phyloP scores from a whole-genome alignment of 35 echinoderm and acorn worm species.

The Heliocidaris erythrogramma region DNA sequence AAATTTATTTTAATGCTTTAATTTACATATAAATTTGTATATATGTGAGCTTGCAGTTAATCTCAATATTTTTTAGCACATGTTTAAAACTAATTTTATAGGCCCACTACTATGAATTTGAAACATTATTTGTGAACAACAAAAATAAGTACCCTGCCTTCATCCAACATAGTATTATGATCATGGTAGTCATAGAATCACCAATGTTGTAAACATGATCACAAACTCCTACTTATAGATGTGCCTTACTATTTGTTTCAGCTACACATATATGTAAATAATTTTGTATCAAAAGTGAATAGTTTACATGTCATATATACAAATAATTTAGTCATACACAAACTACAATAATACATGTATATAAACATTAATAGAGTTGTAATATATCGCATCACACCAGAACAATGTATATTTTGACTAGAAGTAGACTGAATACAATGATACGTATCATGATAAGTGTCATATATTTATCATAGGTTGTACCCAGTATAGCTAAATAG shows the following conservation, averaged over 20 bases:
- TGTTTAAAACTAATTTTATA: not conserved
- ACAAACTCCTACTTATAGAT: too few species aligned
- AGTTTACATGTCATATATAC: not conserved
- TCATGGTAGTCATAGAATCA: not conserved
- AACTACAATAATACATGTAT: not conserved
- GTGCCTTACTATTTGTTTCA: too few species aligned
- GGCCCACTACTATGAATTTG: not conserved
- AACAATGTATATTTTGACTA: not conserved
- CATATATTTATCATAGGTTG: not conserved
- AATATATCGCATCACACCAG: not conserved
- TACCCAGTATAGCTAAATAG: not conserved
- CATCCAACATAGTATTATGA: not conserved
- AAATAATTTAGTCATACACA: constrained; percentile 6
- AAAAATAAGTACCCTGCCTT: not conserved
- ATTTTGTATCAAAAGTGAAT: not conserved
- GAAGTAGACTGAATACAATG: not conserved
- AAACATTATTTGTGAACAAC: not conserved
- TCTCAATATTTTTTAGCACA: too few species aligned
- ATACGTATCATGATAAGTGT: not conserved
- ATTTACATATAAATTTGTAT: too few species aligned
- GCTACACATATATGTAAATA: not conserved
- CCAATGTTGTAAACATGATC: too few species aligned
- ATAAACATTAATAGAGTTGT: not conserved
- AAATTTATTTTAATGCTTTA: too few species aligned
- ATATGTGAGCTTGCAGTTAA: too few species aligned